Evolutionary conservation across 2,888 invertebrate species (phyloP), one percentile per base, ranked within the genome.

Genomic region (Calameuta pallipes): DNA sequence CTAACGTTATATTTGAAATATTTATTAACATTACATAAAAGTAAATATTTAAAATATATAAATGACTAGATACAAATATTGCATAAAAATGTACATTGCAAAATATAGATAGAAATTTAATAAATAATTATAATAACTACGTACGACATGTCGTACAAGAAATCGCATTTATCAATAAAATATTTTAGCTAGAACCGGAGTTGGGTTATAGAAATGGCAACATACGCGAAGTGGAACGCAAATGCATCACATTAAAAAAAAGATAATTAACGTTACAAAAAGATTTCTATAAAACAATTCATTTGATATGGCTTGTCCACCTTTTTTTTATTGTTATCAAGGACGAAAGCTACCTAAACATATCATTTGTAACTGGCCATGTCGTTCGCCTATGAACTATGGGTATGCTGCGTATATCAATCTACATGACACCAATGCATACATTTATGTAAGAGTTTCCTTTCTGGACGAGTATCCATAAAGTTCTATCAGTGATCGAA

Each of bases 11-110:
- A 87, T 85, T 83, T 82, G 56, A 86, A 86, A 88, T 89, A 88
- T 91, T 91, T 91, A 90, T 91, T 89, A 91, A 91, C 90, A 90
- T 90, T 90, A 91, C 89, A 90, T 89, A 89, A 90, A 89, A 88
- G 87, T 90, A 90, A 91, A 89, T 90, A 89, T 90, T 90, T 89
- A 89, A 90, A 90, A 88, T 88, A 89, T 90, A 89, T 87, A 90
- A 89, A 90, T 91, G 91, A 91, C 91, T 91, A 91, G 91, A 91
- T 91, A 90, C 87, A 91, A 90, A 90, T 90, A 90, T 91, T 90
- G 90, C 90, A 87, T 90, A 90, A 80, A 91, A 91, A 91, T 91
- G 84, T 91, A 91, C 90, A 91, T 90, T 90, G 90, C 88, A 90
- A 90, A 90, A 89, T 90, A 90, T 87, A 87, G 82, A 73, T 76